Base-by-base conservation (phyloP, 2,888 invertebrate species). In the Amphipyra berbera region DNA sequence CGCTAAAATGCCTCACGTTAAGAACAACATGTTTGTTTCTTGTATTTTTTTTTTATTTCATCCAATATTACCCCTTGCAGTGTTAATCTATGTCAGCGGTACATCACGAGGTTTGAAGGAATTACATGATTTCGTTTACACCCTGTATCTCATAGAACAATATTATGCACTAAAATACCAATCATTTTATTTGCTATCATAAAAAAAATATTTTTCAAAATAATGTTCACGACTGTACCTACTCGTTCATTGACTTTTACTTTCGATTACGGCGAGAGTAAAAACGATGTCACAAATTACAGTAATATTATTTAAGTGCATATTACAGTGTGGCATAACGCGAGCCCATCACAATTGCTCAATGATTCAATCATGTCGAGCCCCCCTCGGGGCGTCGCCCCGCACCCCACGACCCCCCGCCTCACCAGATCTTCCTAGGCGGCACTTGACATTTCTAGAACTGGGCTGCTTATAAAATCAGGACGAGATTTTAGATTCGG, bases 311-410 rank as follows among this genome's bases (percentile, higher is more conserved):
- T 46, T 21, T 35, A 52, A 13, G 38, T 50, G 38, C 44, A 27
- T 78, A 67, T 14, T 55, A 41, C 65, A 49, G n/a, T 84, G 35
- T 81, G 71, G 84, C 84, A 90, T 90, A 86, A 86, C 60, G 44
- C 79, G 65, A 57, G 77, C 80, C 76, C 76, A 82, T 71, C 76
- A 82, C 88, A 92, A 92, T 91, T 93, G 88, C 82, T 82, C 90
- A 93, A 92, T 93, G 89, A 90, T 88, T 87, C 91, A 93, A 93
- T 92, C 89, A 88, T 58, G 42, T 80, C 78, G 82, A 10, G 27
- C 61, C 62, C 72, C 64, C 53, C 69, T 76, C 79, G 68, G 50
- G 72, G 62, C 67, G 61, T 10, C 57, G 13, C 55, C 59, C 61
- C 58, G 47, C 55, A 21, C 59, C 21, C 38, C n/a, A 13, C 58